Base-by-base conservation (phyloP, 2,113 vertebrate genomes). In the Poicephalus gulielmi region DNA sequence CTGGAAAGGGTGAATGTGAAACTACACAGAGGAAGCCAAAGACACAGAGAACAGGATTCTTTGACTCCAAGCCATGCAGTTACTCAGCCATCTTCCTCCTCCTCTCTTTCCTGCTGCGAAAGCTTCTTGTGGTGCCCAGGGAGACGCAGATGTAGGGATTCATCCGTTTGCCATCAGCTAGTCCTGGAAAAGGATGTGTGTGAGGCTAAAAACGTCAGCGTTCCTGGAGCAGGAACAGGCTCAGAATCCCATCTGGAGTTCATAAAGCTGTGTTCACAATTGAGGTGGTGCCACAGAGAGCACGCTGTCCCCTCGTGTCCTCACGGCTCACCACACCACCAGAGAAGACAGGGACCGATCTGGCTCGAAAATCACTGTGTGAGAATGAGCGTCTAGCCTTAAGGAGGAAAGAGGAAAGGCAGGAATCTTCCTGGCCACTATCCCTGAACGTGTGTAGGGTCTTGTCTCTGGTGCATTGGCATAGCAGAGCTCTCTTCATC, bases 41-140 rank as follows among this genome's bases (percentile, higher is more conserved):
- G 83, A 71, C 35, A 62, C 6, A 60, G 20, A 81, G 60, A 86
- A 78, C 0, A 18, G 35, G 30, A 6, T 52, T 68, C 83, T 69
- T 75, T 81, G 50, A 71, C 43, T 75, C 25, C 27, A 43, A 46
- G 46, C 86, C 94, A 75, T 35, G 67, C 67, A 88, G 53, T 86
- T 88, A 76, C 68, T 89, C 82, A 91, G 22, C 79, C 62, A 39
- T 88, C 53, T 55, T 55, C 86, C 69, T 89, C 73, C 69, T 87
- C 66, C 37, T 66, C 16, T 67, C 30, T 91, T 27, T 59, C 74
- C 77, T 82, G 66, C 79, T 78, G 83, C 0, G 33, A 75, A 71
- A 68, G 39, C 93, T 92, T 57, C 37, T 37, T 10, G 0, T 18
- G 67, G 39, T 79, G 62, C 81, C 60, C 3, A 0, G 27, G 64